Evolutionary conservation across 2,797 vertebrate species (phyloP), one percentile per base, ranked within the genome.

Genomic region (Brachymystax lenok): DNA sequence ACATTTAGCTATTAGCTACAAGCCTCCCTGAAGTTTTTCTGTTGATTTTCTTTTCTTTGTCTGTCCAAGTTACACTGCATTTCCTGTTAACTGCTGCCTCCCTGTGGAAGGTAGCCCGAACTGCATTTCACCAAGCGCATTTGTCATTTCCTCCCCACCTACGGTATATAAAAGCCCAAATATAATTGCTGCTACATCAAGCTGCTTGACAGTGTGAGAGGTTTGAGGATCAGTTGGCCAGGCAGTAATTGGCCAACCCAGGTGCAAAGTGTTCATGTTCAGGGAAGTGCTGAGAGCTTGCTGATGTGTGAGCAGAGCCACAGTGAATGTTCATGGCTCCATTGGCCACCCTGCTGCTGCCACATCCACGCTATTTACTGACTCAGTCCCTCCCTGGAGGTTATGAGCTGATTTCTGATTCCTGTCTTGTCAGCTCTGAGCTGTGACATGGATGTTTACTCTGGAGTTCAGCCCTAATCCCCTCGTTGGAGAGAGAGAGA

Each of bases 41-140:
- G 40, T 19, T 19, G 52, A 54, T 54, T 54, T 54, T 54, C 52
- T 19, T 8, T 64, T 64, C 3, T 24, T 66, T 28, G 24, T 30
- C 24, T 66, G 27, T 3, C 5, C 28, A 14, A 5, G 14, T 27
- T 66, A 30, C 14, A 28, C 14, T 33, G 28, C 1, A 16, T 63
- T 71, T 21, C 46, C 17, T 56, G 46, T 40, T 28, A 30, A 40
- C 24, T 77, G 28, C 69, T 72, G 69, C 75, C 27, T 17, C 69
- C 69, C 21, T 52, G 75, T 72, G 75, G 75, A n/a, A 19, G 0
- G 21, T 19, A 16, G 40, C 28, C 66, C 16, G 19, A 30, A 5
- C 61, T 14, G 6, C 64, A 40, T 19, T 8, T 12, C 51, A 46
- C 5, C 19, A 51, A 30, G n/a, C n/a, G n/a, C n/a, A n/a, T n/a